Evolutionary conservation across 1,140 invertebrate genomes (phyloP).

Genomic region (Leptoteleia sp.): DNA sequence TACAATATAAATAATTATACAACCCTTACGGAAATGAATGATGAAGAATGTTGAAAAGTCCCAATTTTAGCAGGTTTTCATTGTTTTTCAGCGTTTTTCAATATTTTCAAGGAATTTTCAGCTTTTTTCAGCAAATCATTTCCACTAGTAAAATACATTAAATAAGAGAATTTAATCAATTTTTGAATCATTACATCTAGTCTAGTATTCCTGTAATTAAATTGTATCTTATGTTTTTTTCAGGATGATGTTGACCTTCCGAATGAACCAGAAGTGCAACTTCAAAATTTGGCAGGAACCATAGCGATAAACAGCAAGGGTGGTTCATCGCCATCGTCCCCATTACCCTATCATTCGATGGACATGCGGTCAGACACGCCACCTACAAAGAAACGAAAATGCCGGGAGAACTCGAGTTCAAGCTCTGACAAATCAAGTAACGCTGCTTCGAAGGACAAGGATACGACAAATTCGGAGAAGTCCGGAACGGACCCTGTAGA

Average conservation of each 20-base stretch:
- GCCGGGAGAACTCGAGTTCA: constrained; percentile 73
- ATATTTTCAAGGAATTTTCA: no score
- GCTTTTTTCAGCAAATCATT: no score
- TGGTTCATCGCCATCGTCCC: constrained; percentile 77
- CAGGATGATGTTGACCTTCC: constrained; percentile 80
- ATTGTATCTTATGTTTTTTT: no score
- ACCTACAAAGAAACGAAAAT: constrained; percentile 79
- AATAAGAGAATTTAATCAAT: no score
- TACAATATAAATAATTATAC: no score
- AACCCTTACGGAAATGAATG: no score
- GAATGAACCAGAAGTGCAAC: constrained; percentile 80
- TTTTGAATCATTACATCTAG: no score
- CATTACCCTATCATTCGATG: constrained; percentile 72
- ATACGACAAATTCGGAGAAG: constrained; percentile 73
- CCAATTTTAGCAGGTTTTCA: no score
- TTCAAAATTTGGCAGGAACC: constrained; percentile 77
- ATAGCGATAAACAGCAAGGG: constrained; percentile 75
- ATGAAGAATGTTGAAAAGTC: no score
- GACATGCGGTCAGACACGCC: constrained; percentile 76
- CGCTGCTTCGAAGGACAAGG: constrained; percentile 73
- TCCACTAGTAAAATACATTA: no score
- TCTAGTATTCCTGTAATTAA: no score
- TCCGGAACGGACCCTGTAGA: constrained; percentile 76
- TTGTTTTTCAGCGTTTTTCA: no score
- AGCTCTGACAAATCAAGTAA: constrained; percentile 74